Conservation (phyloP, 2,888 invertebrate genomes). For the Tenthredo amoena region DNA sequence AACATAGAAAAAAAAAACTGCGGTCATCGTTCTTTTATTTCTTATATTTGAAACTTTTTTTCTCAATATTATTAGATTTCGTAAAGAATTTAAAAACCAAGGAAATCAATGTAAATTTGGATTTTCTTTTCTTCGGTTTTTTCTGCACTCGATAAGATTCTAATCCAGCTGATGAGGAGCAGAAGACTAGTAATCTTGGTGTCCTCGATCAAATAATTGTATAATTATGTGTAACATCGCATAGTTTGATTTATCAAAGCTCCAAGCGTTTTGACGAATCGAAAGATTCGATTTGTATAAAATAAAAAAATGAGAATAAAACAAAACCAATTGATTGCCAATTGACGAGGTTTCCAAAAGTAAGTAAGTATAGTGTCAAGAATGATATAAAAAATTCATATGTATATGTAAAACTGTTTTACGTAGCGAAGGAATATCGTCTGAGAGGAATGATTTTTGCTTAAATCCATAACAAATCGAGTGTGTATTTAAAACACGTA, state of each 20-base stretch:
- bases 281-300: background rate
- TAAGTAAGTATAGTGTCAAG: background rate
- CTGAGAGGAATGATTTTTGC: conserved; percentile 7
- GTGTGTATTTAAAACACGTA: conserved; percentile 18
- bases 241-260: background rate
- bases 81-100: background rate
- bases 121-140: background rate
- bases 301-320: background rate
- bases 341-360: background rate
- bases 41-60: background rate
- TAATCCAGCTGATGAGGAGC: too few species aligned
- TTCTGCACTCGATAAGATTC: background rate
- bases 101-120: background rate
- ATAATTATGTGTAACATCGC: background rate
- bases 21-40: background rate
- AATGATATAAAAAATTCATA: background rate
- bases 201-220: background rate
- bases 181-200: background rate
- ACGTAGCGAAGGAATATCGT: background rate
- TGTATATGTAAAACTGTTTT: background rate
- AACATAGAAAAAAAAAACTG: too few species aligned
- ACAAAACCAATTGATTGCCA: background rate
- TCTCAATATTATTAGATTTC: background rate
- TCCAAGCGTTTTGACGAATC: background rate
- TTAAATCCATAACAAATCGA: conserved; percentile 27